These are phyloP conservation scores for Grallaria varia DNA, from an alignment of 2,113 vertebrate species.

Conservation along the genomic window DNA sequence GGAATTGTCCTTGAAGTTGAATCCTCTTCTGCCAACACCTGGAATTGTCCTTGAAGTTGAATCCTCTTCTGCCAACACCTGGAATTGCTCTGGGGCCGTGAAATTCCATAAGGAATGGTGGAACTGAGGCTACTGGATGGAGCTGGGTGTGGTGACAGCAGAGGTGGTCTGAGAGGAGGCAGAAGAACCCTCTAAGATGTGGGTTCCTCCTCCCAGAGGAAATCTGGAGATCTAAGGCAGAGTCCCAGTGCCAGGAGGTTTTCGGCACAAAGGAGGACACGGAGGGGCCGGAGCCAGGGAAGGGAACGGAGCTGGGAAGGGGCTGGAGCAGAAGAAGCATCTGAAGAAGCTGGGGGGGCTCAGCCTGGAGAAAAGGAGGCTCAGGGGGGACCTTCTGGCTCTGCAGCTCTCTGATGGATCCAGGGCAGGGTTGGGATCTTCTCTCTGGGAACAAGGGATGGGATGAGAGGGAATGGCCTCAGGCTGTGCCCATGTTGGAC, in stretches of 20 bases:
- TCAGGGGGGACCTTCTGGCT: neutral
- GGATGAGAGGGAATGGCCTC: too few species aligned
- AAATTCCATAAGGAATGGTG: neutral
- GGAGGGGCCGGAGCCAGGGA: neutral
- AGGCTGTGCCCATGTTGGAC: too few species aligned
- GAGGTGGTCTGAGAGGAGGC: neutral
- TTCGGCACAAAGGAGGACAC: neutral
- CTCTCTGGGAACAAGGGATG: too few species aligned
- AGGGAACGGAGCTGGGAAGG: neutral
- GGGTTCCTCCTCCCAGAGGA: neutral
- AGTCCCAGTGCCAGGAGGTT: neutral
- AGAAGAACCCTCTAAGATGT: neutral
- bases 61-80: neutral
- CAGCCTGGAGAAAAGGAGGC: neutral
- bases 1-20: too few species aligned
- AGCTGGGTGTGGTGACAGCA: neutral
- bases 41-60: too few species aligned
- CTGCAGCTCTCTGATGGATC: too few species aligned
- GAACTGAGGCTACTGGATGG: neutral
- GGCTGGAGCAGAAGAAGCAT: neutral
- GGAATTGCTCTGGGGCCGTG: neutral
- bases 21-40: neutral
- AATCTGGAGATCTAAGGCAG: neutral
- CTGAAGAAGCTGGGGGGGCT: neutral
- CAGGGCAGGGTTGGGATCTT: too few species aligned